phyloP scores from a whole-genome alignment of 2,113 vertebrate species.

The Rissa tridactyla region DNA sequence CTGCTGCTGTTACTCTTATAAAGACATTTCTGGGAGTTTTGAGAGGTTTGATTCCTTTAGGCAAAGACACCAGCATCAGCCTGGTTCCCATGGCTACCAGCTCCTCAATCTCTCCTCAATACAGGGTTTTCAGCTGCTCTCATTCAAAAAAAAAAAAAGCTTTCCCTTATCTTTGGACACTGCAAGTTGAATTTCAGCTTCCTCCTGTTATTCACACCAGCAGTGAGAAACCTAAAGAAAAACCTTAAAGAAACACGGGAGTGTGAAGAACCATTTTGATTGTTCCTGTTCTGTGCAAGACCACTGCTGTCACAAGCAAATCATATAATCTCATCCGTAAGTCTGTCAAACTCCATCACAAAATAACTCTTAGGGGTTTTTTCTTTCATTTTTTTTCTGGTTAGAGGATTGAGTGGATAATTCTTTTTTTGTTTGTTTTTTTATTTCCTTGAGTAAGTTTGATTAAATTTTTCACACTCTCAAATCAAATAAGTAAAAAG shows the following conservation, averaged over 20 bases:
- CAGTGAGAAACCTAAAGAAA: neutral
- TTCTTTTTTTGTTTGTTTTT: neutral
- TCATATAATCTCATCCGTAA: neutral
- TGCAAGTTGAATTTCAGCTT: neutral
- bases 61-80: conserved; percentile 10
- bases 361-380: neutral
- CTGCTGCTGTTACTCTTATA: neutral
- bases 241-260: neutral
- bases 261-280: neutral
- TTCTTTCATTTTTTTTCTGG: neutral
- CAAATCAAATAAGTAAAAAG: neutral
- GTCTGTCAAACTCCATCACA: neutral
- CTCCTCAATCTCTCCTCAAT: neutral
- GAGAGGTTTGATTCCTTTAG: conserved; percentile 15
- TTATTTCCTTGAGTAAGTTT: neutral
- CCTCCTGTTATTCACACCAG: neutral
- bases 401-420: neutral
- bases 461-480: neutral
- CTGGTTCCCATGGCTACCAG: conserved; percentile 54
- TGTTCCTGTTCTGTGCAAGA: neutral
- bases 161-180: neutral
- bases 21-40: conserved; percentile 17
- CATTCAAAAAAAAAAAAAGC: neutral
- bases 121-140: conserved; percentile 4
- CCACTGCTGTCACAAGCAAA: neutral